These are phyloP conservation scores for Siniperca scherzeri DNA, from an alignment of 2,797 vertebrate genomes.

Conservation along the genomic window DNA sequence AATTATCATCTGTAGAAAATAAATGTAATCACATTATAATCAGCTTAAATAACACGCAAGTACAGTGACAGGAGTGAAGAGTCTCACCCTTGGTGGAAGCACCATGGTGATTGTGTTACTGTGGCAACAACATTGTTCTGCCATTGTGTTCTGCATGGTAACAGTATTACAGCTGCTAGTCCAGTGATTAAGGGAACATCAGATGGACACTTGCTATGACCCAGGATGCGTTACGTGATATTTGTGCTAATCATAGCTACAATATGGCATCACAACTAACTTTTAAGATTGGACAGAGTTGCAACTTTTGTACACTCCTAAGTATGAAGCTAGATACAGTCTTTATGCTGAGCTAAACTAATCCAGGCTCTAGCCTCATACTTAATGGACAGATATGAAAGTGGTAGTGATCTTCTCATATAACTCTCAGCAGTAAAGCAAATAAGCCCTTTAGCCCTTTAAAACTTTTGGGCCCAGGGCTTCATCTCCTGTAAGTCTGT, in stretches of 20 bases:
- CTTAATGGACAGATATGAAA: too few relatives aligned
- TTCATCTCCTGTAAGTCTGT: not conserved
- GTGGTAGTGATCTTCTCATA: too few relatives aligned
- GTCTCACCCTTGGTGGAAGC: not conserved
- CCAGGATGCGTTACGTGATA: not conserved
- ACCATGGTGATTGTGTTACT: not conserved
- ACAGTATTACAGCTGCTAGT: not conserved
- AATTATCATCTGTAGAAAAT: too few relatives aligned
- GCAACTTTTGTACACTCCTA: not conserved
- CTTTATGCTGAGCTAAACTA: too few relatives aligned
- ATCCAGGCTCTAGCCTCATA: too few relatives aligned
- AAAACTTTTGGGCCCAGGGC: not conserved
- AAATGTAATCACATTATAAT: not conserved
- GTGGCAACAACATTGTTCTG: not conserved
- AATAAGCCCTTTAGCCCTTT: not conserved
- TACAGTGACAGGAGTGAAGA: not conserved
- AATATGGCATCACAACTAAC: too few relatives aligned
- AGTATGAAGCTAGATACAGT: too few relatives aligned
- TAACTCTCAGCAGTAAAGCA: too few relatives aligned
- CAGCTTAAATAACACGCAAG: not conserved
- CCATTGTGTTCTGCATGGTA: not conserved
- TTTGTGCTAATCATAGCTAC: not conserved
- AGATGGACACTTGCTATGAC: not conserved
- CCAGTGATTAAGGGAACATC: not conserved
- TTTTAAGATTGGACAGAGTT: not conserved